Base-by-base conservation (phyloP, 2,797 vertebrate genomes). In the Dromococcyx pavoninus region DNA sequence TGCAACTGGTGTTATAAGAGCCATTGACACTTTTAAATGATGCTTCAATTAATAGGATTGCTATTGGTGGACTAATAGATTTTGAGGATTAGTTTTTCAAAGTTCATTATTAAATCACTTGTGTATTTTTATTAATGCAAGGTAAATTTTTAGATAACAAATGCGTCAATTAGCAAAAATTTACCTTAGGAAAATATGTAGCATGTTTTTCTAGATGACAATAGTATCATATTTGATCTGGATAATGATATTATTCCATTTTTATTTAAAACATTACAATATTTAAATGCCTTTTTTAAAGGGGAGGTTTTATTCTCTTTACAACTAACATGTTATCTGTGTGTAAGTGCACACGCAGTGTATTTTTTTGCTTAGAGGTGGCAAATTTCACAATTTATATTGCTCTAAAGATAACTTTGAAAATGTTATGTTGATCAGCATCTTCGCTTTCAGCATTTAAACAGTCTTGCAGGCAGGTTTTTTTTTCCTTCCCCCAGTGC, bases 41-140 rank as follows among this genome's bases (percentile, higher is more conserved):
- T 91, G 86, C 91, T 96, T 97, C 94, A 96, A 54, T 90, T 97
- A 97, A 95, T 96, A 88, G 94, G 84, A 73, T 93, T 92, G 78
- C 74, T 90, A 17, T 76, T 94, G 81, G 86, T 82, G 50, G 66
- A 62, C 33, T 89, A 87, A 35, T 77, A 61, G 84, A 61, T 93
- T 91, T 88, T 83, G 43, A 92, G 91, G 73, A 62, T 94, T 95
- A 92, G 53, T 94, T 96, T 83, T 95, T 93, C 37, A 79, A 93
- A 83, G 32, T 72, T 77, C 84, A 53, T 88, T 64, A 88, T 76
- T 78, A 94, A 95, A 93, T 64, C 4, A 6, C 30, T 70, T 76
- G 37, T 75, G 48, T 73, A 91, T 88, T 96, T 96, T 94, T 91
- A 86, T 91, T 93, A 46, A 80, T 72, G 25, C 64, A 82, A 67